Evolutionary conservation across 2,888 invertebrate genomes (phyloP).

Genomic region (Nemapogon koenigi): DNA sequence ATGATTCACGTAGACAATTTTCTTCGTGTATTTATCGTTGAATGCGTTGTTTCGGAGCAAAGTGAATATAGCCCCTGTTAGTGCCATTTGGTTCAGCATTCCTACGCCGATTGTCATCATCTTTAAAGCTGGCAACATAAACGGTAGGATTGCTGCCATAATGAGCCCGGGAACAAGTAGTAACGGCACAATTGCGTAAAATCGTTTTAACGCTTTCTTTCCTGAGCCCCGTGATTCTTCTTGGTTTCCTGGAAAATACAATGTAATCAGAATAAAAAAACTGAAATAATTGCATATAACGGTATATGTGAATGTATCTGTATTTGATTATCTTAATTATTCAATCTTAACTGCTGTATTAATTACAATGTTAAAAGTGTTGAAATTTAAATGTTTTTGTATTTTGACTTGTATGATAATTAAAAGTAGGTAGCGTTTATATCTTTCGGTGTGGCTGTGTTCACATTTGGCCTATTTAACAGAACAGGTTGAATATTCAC

Average conservation of each 20-base stretch:
- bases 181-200: constrained; percentile 54
- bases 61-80: constrained; percentile 66
- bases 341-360: too few species aligned
- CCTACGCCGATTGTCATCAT: constrained; percentile 68
- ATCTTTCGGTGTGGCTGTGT: too few species aligned
- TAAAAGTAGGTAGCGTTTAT: too few species aligned
- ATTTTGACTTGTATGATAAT: too few species aligned
- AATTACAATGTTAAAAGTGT: too few species aligned
- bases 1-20: constrained; percentile 62
- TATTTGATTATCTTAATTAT: too few species aligned
- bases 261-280: too few species aligned
- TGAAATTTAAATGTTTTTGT: too few species aligned
- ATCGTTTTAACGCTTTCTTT: constrained; percentile 41
- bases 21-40: constrained; percentile 55
- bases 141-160: constrained; percentile 72
- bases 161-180: constrained; percentile 68
- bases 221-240: constrained; percentile 28
- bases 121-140: constrained; percentile 71
- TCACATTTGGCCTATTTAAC: too few species aligned
- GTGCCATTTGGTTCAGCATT: constrained; percentile 72
- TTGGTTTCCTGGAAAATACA: constrained; percentile 33
- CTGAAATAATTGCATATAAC: too few species aligned
- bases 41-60: constrained; percentile 66
- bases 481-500: too few species aligned
- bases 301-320: too few species aligned